Base-by-base conservation (phyloP, 1,140 invertebrate species). In the Cepaea nemoralis region DNA sequence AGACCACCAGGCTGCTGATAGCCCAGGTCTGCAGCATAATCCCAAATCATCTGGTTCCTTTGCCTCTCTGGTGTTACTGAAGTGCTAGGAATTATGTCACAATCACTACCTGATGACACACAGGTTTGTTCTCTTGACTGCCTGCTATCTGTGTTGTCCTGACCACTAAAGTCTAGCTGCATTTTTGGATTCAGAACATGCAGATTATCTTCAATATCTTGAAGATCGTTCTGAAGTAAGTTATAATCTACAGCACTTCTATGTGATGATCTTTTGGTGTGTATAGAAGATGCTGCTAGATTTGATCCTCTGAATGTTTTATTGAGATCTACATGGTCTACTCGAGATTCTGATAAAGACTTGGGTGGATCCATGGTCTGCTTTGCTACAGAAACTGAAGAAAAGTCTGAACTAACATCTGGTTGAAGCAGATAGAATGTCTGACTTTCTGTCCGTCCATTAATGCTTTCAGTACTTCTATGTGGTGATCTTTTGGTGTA, bases 131-230 rank as follows among this genome's bases (percentile, higher is more conserved):
- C 16, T 50, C 16, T 10, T 45, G 39, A 35, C 40, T 50, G 73
- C 16, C 16, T 39, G 1, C 19, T n/a, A 12, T 12, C 37, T 71
- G 19, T 39, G 69, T 39, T 12, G 40, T 8, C 40, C 1, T 71
- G 37, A 12, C n/a, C 69, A 40, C 40, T 37, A n/a, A 40, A 24
- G 37, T 10, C 31, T 19, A 27, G n/a, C 40, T 27, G 33, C 14
- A 37, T n/a, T 45, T 39, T 66, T 40, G 63, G 40, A 31, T 66
- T 66, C 19, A 42, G 63, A 33, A 39, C 35, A n/a, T 59, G 24
- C 19, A 88, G 80, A 80, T 84, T 88, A 50, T 87, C 86, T 76
- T 89, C 87, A 59, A 89, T 89, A 59, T 89, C 87, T 71, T 88
- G 85, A 12, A 89, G 73, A 71, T 89, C 88, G 69, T 71, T 82